Conservation (phyloP, 2,888 invertebrate species). For the Galerucella pusilla region DNA sequence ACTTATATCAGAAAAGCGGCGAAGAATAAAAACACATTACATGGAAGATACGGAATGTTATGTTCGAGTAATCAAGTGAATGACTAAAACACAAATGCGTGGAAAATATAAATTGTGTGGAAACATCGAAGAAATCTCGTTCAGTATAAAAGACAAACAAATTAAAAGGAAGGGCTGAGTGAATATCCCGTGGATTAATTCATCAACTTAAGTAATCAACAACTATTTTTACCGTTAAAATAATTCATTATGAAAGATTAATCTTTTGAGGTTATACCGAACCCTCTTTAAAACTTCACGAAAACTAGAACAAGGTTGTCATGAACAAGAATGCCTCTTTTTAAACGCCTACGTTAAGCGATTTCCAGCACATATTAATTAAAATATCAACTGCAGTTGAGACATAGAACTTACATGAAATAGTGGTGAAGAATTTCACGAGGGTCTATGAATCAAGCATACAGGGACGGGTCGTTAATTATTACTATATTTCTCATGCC, state of each 20-base stretch:
- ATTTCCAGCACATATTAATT: conserved; percentile 21
- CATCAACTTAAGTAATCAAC: not conserved
- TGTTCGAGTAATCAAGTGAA: not conserved
- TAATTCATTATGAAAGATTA: not conserved
- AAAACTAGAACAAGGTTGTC: conserved; percentile 10
- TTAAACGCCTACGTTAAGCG: not conserved
- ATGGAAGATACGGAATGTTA: not conserved
- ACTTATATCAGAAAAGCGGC: not conserved
- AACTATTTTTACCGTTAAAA: not conserved
- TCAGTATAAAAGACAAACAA: too few species aligned
- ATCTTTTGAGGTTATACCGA: not conserved
- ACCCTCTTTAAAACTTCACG: not conserved
- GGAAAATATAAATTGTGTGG: too few species aligned
- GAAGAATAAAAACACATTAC: not conserved
- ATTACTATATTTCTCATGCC: too few species aligned
- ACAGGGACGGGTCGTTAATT: not conserved
- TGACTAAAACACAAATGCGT: not conserved
- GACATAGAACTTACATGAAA: conserved; percentile 18
- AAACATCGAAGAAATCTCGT: too few species aligned
- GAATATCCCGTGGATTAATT: not conserved
- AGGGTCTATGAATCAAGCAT: not conserved
- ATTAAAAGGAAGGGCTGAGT: not conserved
- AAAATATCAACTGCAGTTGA: conserved; percentile 27
- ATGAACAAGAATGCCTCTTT: conserved; percentile 1
- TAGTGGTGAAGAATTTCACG: not conserved